Conservation (phyloP, 2,113 vertebrate species). For the Heteronetta atricapilla region DNA sequence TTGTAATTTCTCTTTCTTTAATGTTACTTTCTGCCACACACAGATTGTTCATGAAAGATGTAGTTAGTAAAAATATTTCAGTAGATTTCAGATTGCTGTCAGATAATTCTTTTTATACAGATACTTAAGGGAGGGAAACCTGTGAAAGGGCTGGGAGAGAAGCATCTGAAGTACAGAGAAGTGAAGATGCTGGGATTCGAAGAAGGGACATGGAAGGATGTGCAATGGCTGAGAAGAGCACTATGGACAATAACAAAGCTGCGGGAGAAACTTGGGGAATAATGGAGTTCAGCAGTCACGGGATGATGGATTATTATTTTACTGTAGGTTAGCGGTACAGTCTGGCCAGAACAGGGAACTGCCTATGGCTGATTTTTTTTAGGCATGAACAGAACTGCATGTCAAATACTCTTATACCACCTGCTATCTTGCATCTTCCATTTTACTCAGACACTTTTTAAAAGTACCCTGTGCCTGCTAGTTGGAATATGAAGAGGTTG, state of each 20-base stretch:
- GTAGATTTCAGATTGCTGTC: not conserved
- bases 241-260: not conserved
- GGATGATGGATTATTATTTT: not conserved
- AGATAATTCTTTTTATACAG: not conserved
- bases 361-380: not conserved
- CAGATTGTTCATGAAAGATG: not conserved
- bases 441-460: not conserved
- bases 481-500: not conserved
- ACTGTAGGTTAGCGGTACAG: fast-evolving
- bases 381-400: not conserved
- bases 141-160: not conserved
- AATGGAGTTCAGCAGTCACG: not conserved
- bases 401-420: not conserved
- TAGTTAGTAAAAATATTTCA: not conserved
- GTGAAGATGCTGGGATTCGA: not conserved
- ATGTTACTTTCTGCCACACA: not conserved
- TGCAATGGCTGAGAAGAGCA: not conserved
- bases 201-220: not conserved
- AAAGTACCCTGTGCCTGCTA: not conserved
- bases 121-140: not conserved
- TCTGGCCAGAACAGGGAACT: not conserved
- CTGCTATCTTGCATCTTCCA: not conserved
- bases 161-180: not conserved
- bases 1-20: not conserved
- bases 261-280: not conserved